Percentiles rank a stretch among this genome's conserved stretches.
Conservation (phyloP, 2,113 vertebrate genomes). For the Spea multiplicata region DNA sequence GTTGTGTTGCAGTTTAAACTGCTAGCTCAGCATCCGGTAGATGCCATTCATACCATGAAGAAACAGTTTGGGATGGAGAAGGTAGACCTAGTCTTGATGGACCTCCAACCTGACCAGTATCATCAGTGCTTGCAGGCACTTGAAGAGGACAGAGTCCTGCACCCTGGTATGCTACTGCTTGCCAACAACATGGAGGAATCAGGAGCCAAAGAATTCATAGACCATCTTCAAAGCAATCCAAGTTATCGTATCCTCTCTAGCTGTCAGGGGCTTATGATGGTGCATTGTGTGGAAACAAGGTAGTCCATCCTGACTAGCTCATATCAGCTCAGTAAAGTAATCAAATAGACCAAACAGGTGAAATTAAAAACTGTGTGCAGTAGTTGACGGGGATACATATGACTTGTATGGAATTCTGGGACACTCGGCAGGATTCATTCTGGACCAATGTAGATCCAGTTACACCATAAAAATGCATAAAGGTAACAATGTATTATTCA, state of each 20-base stretch:
- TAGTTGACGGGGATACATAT: too few species aligned
- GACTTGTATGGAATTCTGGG: too few species aligned
- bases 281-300: conserved; percentile 31
- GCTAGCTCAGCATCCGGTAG: conserved; percentile 54
- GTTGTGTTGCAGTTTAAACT: conserved; percentile 60
- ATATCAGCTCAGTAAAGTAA: too few species aligned
- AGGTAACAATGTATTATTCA: too few species aligned
- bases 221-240: conserved; percentile 43
- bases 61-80: conserved; percentile 22
- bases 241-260: conserved; percentile 46
- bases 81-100: conserved; percentile 63
- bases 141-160: conserved; percentile 54
- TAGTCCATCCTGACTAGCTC: background rate
- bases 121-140: conserved; percentile 60
- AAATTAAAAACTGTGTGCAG: too few species aligned
- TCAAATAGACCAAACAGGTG: too few species aligned
- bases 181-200: conserved; percentile 45
- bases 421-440: too few species aligned
- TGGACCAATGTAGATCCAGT: too few species aligned
- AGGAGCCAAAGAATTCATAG: conserved; percentile 43
- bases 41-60: conserved; percentile 54
- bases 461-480: too few species aligned
- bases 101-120: conserved; percentile 59
- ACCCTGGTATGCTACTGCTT: conserved; percentile 56
- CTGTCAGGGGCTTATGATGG: conserved; percentile 49